These are phyloP conservation scores for Patella ulyssiponensis DNA, from an alignment of 2,888 invertebrate genomes.

Conservation along the genomic window DNA sequence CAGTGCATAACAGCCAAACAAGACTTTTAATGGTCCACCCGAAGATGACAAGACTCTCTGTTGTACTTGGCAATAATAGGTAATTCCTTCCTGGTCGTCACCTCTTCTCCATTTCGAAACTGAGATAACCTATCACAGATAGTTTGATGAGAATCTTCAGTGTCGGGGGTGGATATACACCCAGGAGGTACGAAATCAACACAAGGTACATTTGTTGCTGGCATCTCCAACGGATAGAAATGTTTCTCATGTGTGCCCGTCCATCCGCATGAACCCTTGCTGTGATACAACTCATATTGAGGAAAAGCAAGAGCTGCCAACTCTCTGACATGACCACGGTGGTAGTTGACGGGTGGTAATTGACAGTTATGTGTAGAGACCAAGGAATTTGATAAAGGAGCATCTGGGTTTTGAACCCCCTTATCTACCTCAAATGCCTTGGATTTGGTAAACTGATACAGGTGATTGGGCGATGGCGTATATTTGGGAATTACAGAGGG, in stretches of 20 bases:
- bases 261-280: conserved; percentile 22
- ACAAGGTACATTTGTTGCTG: conserved; percentile 24
- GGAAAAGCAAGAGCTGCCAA: conserved; percentile 33
- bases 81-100: conserved; percentile 9
- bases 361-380: too few relatives aligned
- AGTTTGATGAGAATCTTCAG: conserved; percentile 40
- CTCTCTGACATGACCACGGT: conserved; percentile 25
- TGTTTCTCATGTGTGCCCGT: neutral
- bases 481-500: too few relatives aligned
- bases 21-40: too few relatives aligned
- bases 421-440: too few relatives aligned
- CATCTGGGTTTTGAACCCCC: too few relatives aligned
- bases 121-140: conserved; percentile 40
- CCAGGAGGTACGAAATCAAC: conserved; percentile 31
- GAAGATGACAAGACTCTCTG: neutral
- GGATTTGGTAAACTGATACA: too few relatives aligned
- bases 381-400: too few relatives aligned
- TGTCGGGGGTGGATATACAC: conserved; percentile 36
- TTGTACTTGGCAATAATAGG: neutral
- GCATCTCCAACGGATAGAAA: conserved; percentile 20
- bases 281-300: too few relatives aligned
- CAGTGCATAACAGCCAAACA: too few relatives aligned
- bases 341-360: neutral
- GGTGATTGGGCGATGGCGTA: too few relatives aligned
- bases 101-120: conserved; percentile 38